Base-by-base conservation (phyloP, 2,888 invertebrate genomes). In the Platycheirus rosarum region DNA sequence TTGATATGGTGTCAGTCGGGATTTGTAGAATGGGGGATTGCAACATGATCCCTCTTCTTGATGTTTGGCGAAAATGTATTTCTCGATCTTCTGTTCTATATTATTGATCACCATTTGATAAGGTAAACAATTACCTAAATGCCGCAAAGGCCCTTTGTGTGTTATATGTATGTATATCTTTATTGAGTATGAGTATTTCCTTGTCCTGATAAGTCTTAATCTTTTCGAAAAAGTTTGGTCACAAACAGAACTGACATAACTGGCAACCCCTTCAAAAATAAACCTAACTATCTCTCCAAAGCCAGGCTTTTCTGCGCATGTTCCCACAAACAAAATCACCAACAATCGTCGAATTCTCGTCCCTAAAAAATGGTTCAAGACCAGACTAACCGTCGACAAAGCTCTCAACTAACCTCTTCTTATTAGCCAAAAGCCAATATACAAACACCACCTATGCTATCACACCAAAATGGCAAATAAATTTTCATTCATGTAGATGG, bases 401-500 rank as follows among this genome's bases (percentile, higher is more conserved):
- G 60, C 60, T 44, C 11, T n/a, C 11, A n/a, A n/a, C n/a, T n/a
- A n/a, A 11, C 29, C 26, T 60, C 26, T 11, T 60, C 42, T 11
- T 16, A 23, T 29, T 26, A 60, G 42, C 23, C 5, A 57, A 13
- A 37, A 40, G 6, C n/a, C 40, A 40, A 11, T 23, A 26, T 7
- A 26, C 2, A 37, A 26, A 40, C 26, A 14, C 42, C 13, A 63
- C 14, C 46, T 32, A n/a, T n/a, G n/a, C n/a, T n/a, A 18, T 18
- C 16, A 46, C 35, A 29, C 2, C 5, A 35, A 37, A 4, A 18
- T n/a, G 13, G 6, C 23, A 16, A 49, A 48, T 23, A 35, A 48
- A 48, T 66, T 77, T 82, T 82, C 82, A 82, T 82, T 82, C 82
- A 82, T 82, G 46, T 82, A 77, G 77, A 82, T 51, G 62, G 68